Evolutionary conservation across 1,140 invertebrate genomes (phyloP).

Genomic region (Hycleus phaleratus): DNA sequence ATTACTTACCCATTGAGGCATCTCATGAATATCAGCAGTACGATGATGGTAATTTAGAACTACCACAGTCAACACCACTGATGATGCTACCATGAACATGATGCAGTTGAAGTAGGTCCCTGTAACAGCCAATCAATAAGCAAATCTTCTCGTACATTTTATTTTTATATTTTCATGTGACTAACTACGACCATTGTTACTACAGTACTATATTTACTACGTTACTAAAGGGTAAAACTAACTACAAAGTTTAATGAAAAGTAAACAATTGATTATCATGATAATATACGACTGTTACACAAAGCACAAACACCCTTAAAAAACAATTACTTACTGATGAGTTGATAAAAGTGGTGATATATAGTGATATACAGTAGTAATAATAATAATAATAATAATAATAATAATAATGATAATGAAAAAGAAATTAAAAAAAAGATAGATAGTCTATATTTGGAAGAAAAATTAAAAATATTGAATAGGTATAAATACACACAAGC

Average conservation of each 20-base stretch:
- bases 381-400: too few species aligned
- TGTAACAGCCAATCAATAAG: conserved; percentile 42
- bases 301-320: conserved; percentile 22
- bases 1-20: conserved; percentile 88
- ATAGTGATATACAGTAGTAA: too few species aligned
- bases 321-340: too few species aligned
- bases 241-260: conserved; percentile 6
- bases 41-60: conserved; percentile 98
- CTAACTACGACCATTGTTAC: conserved; percentile 16
- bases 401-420: too few species aligned
- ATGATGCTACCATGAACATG: conserved; percentile 99
- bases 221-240: conserved; percentile 5
- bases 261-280: conserved; percentile 10
- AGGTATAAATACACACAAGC: too few species aligned
- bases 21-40: conserved; percentile 91
- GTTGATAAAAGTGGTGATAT: too few species aligned
- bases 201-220: conserved; percentile 8
- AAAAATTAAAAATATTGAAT: too few species aligned
- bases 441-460: too few species aligned
- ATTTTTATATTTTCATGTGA: not conserved
- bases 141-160: conserved; percentile 1
- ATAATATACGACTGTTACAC: conserved; percentile 23
- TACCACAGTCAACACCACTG: conserved; percentile 94
- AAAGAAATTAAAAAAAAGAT: too few species aligned
- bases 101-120: conserved; percentile 99